Conservation (phyloP, 2,797 vertebrate species). For the Sebastes variabilis region DNA sequence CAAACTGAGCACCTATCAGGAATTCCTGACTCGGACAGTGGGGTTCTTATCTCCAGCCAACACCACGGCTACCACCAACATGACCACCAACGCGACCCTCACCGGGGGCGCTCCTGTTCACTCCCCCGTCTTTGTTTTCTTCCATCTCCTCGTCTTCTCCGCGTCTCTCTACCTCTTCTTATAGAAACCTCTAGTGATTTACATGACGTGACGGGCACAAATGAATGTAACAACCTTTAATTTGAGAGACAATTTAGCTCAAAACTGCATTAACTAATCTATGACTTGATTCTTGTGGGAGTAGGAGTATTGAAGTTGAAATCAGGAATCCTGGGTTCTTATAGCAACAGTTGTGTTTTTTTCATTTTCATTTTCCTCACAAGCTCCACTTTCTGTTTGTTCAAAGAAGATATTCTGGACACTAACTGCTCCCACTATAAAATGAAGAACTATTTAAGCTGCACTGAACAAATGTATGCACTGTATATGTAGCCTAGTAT, state of each 20-base stretch:
- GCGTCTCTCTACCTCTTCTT: background rate
- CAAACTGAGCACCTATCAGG: fast-evolving
- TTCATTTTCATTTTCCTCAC: too few relatives aligned
- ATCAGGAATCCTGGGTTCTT: background rate
- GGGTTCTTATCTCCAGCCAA: conserved; percentile 5
- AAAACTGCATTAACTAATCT: background rate
- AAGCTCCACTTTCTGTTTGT: too few relatives aligned
- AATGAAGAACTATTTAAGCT: background rate
- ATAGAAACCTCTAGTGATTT: background rate
- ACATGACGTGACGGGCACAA: background rate
- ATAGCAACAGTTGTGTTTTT: too few relatives aligned
- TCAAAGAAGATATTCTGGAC: too few relatives aligned
- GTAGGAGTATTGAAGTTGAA: background rate
- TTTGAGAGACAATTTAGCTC: background rate
- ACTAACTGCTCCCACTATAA: too few relatives aligned
- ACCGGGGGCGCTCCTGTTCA: background rate
- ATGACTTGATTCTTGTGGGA: background rate
- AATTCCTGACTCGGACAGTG: background rate
- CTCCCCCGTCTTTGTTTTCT: background rate
- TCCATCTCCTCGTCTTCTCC: background rate
- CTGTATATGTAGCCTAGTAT: background rate
- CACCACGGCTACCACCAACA: background rate
- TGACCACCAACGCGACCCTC: background rate
- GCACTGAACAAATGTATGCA: background rate
- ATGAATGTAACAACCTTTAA: background rate